Conservation (phyloP, 2,113 vertebrate species). For the Nansenia antarctica region DNA sequence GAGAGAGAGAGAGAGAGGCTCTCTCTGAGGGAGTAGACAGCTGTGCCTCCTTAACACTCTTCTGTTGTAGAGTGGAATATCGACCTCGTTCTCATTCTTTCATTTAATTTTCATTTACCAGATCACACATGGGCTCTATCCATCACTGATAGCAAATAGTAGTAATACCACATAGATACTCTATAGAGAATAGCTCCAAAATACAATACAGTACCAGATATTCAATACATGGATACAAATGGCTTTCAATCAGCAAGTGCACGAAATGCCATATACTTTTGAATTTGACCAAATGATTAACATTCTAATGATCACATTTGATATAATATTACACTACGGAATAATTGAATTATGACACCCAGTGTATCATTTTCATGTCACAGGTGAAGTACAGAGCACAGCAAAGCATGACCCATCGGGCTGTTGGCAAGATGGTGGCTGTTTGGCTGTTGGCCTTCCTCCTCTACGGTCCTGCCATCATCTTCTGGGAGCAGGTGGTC, state of each 20-base stretch:
- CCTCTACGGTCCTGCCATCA: conserved; percentile 84
- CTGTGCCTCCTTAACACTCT: conserved; percentile 63
- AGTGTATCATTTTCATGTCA: conserved; percentile 5
- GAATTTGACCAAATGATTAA: too few species aligned
- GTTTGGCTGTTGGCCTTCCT: conserved; percentile 88
- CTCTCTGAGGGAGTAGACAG: conserved; percentile 40
- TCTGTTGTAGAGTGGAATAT: conserved; percentile 46
- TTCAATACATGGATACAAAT: too few species aligned
- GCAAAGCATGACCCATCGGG: conserved; percentile 70
- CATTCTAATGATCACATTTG: too few species aligned
- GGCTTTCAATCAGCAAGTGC: too few species aligned
- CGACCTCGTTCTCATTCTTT: conserved; percentile 29
- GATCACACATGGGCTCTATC: too few species aligned
- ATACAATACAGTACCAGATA: too few species aligned
- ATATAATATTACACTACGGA: too few species aligned
- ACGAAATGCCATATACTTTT: too few species aligned
- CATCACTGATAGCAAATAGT: too few species aligned
- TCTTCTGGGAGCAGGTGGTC: conserved; percentile 74
- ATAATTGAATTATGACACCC: background rate
- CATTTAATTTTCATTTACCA: too few species aligned
- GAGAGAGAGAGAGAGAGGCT: background rate
- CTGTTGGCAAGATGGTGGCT: conserved; percentile 77
- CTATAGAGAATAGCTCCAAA: too few species aligned
- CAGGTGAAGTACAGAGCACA: conserved; percentile 85
- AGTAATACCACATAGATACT: too few species aligned